These are phyloP conservation scores for Camelus dromedarius DNA, from an alignment of 2,113 vertebrate species.

Conservation along the genomic window DNA sequence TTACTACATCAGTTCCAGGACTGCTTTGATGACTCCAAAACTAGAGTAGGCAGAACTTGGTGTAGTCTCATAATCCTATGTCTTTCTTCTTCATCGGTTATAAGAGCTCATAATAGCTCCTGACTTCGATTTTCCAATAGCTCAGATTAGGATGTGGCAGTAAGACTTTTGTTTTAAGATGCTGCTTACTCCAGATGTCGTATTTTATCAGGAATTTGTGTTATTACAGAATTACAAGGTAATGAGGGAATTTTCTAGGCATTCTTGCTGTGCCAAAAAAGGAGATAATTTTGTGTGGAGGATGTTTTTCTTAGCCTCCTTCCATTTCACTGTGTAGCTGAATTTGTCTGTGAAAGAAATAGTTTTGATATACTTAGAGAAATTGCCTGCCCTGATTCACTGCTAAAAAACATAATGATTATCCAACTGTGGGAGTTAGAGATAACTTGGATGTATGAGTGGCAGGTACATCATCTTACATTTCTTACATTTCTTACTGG, in stretches of 20 bases:
- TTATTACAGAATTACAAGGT: background rate
- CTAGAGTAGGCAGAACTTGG: background rate
- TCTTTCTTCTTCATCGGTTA: background rate
- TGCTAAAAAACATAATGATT: background rate
- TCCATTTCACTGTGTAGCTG: background rate
- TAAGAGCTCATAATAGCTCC: background rate
- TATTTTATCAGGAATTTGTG: slow-evolving; percentile 8
- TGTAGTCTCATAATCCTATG: background rate
- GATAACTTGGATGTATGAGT: background rate
- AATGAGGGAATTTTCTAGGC: slow-evolving; percentile 1
- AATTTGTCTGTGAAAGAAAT: slow-evolving; percentile 5
- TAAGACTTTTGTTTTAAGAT: slow-evolving; percentile 16
- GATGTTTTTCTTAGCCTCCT: background rate
- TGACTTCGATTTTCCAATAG: background rate
- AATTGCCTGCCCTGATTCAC: background rate
- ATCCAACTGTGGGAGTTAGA: background rate
- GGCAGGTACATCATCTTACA: background rate
- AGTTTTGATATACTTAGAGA: background rate
- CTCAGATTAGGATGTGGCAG: background rate
- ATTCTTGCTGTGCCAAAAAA: background rate
- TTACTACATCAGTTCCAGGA: background rate
- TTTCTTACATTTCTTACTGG: background rate
- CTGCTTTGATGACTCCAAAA: background rate
- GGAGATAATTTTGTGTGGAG: background rate
- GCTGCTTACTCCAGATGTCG: background rate